Evolutionary conservation across 2,888 invertebrate genomes (phyloP).

Genomic region (Lamproptera curius): DNA sequence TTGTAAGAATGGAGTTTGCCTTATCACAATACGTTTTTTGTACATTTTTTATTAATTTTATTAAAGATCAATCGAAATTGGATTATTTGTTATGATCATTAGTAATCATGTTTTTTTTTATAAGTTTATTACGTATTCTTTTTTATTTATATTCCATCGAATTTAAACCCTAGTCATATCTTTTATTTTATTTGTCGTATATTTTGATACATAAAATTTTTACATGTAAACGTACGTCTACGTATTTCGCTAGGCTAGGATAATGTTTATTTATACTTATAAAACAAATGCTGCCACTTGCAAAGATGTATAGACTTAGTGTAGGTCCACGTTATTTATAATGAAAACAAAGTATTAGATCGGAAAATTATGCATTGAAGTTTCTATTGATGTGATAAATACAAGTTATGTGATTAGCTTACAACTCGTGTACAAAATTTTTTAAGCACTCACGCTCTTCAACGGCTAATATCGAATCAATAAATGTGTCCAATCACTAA

Average conservation of each 20-base stretch:
- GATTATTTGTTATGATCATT: too few relatives aligned
- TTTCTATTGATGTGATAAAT: constrained; percentile 44
- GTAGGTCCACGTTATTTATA: constrained; percentile 19
- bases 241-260: neutral
- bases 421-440: constrained; percentile 47
- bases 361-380: constrained; percentile 34
- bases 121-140: constrained; percentile 6
- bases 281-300: constrained; percentile 13
- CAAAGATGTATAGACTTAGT: constrained; percentile 8
- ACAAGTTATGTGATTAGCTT: constrained; percentile 37
- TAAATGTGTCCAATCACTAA: constrained; percentile 17
- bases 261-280: constrained; percentile 6
- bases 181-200: constrained; percentile 4
- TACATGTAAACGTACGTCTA: neutral
- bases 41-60: too few relatives aligned
- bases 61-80: too few relatives aligned
- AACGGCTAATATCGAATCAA: constrained; percentile 6
- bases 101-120: neutral
- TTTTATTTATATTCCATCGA: constrained; percentile 21
- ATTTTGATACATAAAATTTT: constrained; percentile 8
- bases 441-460: constrained; percentile 30
- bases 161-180: constrained; percentile 20
- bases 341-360: constrained; percentile 27
- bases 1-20: neutral
- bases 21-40: neutral